Evolutionary conservation across 2,113 vertebrate genomes (phyloP).

Genomic region (Colinus virginianus): DNA sequence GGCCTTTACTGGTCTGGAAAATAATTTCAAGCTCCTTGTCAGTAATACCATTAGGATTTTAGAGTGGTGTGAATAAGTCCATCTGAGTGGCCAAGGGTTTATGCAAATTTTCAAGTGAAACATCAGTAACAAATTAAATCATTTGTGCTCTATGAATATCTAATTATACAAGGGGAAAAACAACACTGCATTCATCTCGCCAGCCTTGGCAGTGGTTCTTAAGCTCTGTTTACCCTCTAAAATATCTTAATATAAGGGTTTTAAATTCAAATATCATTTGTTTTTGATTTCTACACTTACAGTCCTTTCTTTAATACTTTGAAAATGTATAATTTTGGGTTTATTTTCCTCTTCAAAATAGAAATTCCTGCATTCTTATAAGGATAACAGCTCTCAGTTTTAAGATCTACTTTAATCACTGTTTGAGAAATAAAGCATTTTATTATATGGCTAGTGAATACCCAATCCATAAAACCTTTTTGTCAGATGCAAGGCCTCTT

Average conservation of each 20-base stretch:
- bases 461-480: not conserved
- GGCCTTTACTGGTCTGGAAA: conserved; percentile 61
- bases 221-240: conserved; percentile 49
- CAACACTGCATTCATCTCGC: conserved; percentile 50
- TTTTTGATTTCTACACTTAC: not conserved
- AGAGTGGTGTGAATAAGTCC: conserved; percentile 56
- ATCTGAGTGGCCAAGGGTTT: conserved; percentile 68
- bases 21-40: conserved; percentile 14
- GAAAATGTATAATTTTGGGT: not conserved
- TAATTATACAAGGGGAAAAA: conserved; percentile 67
- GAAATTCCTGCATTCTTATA: conserved; percentile 30
- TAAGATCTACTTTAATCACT: conserved; percentile 24
- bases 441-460: conserved; percentile 30
- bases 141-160: conserved; percentile 74
- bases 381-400: conserved; percentile 34
- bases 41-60: conserved; percentile 31
- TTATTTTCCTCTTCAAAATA: not conserved
- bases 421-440: conserved; percentile 31
- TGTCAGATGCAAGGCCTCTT: not conserved
- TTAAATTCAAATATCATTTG: conserved; percentile 17
- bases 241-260: conserved; percentile 36
- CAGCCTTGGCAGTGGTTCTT: conserved; percentile 54
- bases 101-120: conserved; percentile 74
- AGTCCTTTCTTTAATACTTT: conserved; percentile 14
- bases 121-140: conserved; percentile 74